Evolutionary conservation across 2,113 vertebrate genomes (phyloP).

Genomic region (Euleptes europaea): DNA sequence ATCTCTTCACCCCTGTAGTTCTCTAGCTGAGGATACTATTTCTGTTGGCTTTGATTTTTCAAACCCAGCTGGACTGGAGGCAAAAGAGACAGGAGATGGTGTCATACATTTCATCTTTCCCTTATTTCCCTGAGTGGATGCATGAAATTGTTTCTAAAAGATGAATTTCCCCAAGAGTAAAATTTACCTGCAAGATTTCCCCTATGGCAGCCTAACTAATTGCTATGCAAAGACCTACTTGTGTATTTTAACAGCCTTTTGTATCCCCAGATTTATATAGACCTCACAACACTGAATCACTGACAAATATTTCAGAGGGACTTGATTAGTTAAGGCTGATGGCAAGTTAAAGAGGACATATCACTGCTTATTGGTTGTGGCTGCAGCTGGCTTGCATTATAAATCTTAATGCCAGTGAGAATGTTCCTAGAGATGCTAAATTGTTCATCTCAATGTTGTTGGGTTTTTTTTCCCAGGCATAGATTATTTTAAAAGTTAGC

Average conservation of each 20-base stretch:
- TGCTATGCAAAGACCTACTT: slow-evolving; percentile 2
- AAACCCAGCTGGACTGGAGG: background rate
- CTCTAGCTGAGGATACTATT: background rate
- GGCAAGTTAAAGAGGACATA: slow-evolving; percentile 8
- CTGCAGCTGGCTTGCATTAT: slow-evolving; percentile 13
- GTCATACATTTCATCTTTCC: background rate
- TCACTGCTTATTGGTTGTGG: slow-evolving; percentile 1
- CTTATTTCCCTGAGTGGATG: slow-evolving; percentile 1
- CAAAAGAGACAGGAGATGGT: background rate
- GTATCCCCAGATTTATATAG: slow-evolving; percentile 9
- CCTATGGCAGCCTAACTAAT: background rate
- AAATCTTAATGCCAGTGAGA: background rate
- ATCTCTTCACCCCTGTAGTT: background rate
- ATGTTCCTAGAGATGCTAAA: background rate
- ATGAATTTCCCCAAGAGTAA: background rate
- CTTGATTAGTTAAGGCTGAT: slow-evolving; percentile 26
- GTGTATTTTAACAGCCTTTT: slow-evolving; percentile 10
- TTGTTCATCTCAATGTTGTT: background rate
- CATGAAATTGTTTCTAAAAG: slow-evolving; percentile 21
- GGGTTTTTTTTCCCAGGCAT: too few species aligned
- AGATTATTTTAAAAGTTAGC: background rate
- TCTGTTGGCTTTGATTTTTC: background rate
- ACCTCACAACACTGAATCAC: slow-evolving; percentile 1
- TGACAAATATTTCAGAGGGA: slow-evolving; percentile 20
- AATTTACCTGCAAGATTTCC: background rate